phyloP scores from a whole-genome alignment of 2,113 vertebrate species.

The Mesoclemmys tuberculata region DNA sequence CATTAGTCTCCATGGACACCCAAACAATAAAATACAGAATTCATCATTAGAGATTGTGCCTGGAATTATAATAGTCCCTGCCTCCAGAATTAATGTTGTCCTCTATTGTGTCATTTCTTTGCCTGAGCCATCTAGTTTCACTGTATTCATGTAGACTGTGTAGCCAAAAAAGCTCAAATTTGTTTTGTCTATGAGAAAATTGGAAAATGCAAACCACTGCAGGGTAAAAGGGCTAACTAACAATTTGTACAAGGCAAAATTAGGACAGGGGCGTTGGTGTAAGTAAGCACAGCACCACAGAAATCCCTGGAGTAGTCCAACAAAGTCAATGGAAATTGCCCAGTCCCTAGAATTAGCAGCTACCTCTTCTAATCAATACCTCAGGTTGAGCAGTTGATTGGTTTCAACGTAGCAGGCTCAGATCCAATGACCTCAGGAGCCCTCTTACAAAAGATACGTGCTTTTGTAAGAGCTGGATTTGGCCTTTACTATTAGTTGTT shows the following conservation, averaged over 20 bases:
- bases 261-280: not conserved
- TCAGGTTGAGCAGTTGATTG: too few relatives aligned
- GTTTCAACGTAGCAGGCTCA: too few relatives aligned
- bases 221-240: not conserved
- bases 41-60: not conserved
- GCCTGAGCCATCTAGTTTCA: not conserved
- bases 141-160: not conserved
- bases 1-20: rapidly evolving
- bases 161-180: not conserved
- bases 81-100: not conserved
- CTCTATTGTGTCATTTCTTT: not conserved
- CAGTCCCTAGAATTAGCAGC: too few relatives aligned
- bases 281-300: too few relatives aligned
- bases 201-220: not conserved
- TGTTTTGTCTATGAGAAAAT: not conserved
- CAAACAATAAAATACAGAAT: not conserved
- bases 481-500: too few relatives aligned
- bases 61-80: not conserved
- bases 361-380: too few relatives aligned
- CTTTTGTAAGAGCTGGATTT: too few relatives aligned
- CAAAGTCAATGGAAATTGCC: too few relatives aligned
- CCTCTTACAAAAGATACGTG: too few relatives aligned
- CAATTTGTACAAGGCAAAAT: not conserved
- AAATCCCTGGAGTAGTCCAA: too few relatives aligned
- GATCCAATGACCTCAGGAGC: too few relatives aligned